Conservation (phyloP, 2,888 invertebrate genomes). For the Netelia fuscicornis region DNA sequence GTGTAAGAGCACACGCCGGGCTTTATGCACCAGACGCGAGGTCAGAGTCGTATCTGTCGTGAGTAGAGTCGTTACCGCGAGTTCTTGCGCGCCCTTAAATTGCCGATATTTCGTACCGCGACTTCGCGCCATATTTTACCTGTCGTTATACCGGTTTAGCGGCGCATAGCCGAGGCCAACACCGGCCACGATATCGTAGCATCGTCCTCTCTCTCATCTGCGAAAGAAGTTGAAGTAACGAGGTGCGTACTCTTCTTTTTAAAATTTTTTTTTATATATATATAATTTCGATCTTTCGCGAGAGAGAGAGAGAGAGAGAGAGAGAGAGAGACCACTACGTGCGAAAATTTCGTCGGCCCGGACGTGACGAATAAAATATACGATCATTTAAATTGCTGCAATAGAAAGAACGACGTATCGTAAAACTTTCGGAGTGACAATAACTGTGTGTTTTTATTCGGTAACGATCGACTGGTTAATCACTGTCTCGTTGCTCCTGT, state of each 20-base stretch:
- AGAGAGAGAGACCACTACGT: not conserved
- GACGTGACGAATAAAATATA: not conserved
- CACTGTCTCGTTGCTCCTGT: not conserved
- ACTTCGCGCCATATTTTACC: slow-evolving; percentile 73
- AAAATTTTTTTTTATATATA: not conserved
- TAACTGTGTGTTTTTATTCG: not conserved
- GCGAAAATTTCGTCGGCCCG: not conserved
- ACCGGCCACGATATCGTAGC: slow-evolving; percentile 34
- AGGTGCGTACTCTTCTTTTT: slow-evolving; percentile 13
- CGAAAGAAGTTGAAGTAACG: slow-evolving; percentile 42
- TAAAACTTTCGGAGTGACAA: not conserved
- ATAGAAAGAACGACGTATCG: too few relatives aligned
- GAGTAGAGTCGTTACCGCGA: slow-evolving; percentile 69
- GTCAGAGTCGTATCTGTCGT: slow-evolving; percentile 72
- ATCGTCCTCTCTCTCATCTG: slow-evolving; percentile 36
- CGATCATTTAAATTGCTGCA: not conserved
- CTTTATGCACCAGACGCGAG: slow-evolving; percentile 51
- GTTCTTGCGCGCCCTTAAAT: slow-evolving; percentile 72
- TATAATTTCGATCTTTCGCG: too few relatives aligned
- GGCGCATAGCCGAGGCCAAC: slow-evolving; percentile 6
- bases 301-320: too few relatives aligned
- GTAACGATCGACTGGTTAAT: not conserved
- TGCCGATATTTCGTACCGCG: slow-evolving; percentile 71
- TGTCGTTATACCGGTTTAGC: slow-evolving; percentile 71
- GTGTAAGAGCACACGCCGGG: slow-evolving; percentile 54